Base-by-base conservation (phyloP, 2,888 invertebrate species). In the Tipula lateralis region DNA sequence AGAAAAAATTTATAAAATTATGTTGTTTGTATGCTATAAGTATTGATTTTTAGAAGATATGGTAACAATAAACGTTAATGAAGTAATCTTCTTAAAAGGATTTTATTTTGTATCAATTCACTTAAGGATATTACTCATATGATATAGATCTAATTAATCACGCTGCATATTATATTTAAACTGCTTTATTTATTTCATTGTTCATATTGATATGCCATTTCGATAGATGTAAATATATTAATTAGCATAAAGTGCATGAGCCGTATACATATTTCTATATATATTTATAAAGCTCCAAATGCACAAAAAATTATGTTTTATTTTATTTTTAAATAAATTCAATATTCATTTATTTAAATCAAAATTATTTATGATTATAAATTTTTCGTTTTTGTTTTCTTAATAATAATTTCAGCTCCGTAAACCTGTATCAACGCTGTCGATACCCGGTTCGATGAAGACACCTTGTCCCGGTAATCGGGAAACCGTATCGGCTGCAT, bases 401-500 rank as follows among this genome's bases (percentile, higher is more conserved):
- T 12, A 39, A 83, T 81, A 19, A 30, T 85, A 87, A 86, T 94
- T 94, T 86, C 94, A 97, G 96, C 95, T 98, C 91, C 96, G 97
- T 92, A 98, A 98, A 94, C 98, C 98, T 92, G 96, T 96, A 91
- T 98, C 98, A 91, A 97, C 97, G 91, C 95, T 97, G 91, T 98
- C 98, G 92, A 96, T 98, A 92, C 97, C 98, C 91, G 96, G 96
- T 91, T 96, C 96, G 91, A 96, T 96, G 94, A 96, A 96, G 93
- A 91, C 91, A 91, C 91, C 92, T 92, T 91, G 91, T 88, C 92
- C 91, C 89, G 91, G 91, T 87, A 90, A 90, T 89, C 89, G 90
- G 88, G 92, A 91, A 92, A 92, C 88, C 91, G 92, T 91, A 91
- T 92, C 91, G 91, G 91, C 91, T 92, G 91, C 90, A 92, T 90